phyloP scores from a whole-genome alignment of 2,797 vertebrate species.

The Hephaestus fuliginosus region DNA sequence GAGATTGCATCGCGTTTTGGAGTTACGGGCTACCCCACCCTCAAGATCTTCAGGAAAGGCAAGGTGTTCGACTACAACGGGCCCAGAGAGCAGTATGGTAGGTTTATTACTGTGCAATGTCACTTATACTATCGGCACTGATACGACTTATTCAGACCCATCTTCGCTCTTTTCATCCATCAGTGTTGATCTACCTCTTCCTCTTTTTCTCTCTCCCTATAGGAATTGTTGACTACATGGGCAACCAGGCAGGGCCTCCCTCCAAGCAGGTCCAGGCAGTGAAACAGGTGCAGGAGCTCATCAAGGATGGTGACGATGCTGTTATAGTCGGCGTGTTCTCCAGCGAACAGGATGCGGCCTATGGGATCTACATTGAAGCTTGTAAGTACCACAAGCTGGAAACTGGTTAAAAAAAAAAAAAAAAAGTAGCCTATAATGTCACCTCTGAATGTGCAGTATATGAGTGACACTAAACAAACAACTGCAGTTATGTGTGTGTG shows the following conservation, averaged over 20 bases:
- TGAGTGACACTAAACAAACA: neutral
- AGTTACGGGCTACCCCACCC: slow-evolving; percentile 93
- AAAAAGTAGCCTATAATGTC: neutral
- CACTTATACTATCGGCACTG: too few species aligned
- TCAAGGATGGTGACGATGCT: slow-evolving; percentile 94
- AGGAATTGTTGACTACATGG: slow-evolving; percentile 97
- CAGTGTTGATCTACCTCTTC: neutral
- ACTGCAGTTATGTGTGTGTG: neutral
- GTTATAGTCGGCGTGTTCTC: slow-evolving; percentile 92
- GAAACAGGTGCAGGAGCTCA: slow-evolving; percentile 94
- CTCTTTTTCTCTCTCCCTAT: slow-evolving; percentile 15
- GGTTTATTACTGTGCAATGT: neutral
- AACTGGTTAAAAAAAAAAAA: neutral
- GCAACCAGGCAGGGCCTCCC: slow-evolving; percentile 94
- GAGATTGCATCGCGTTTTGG: slow-evolving; percentile 91
- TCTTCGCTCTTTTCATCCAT: neutral
- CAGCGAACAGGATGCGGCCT: slow-evolving; percentile 87
- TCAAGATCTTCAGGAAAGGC: slow-evolving; percentile 97
- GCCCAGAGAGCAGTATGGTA: slow-evolving; percentile 95
- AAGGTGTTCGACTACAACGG: slow-evolving; percentile 94
- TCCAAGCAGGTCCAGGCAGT: slow-evolving; percentile 91
- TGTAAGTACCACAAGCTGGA: slow-evolving; percentile 83
- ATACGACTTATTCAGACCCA: accelerated
- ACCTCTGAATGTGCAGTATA: neutral
- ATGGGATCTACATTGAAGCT: slow-evolving; percentile 92